Percentiles rank a stretch among this genome's conserved stretches.
Conservation (phyloP, 2,113 vertebrate genomes). For the Sceloporus undulatus region DNA sequence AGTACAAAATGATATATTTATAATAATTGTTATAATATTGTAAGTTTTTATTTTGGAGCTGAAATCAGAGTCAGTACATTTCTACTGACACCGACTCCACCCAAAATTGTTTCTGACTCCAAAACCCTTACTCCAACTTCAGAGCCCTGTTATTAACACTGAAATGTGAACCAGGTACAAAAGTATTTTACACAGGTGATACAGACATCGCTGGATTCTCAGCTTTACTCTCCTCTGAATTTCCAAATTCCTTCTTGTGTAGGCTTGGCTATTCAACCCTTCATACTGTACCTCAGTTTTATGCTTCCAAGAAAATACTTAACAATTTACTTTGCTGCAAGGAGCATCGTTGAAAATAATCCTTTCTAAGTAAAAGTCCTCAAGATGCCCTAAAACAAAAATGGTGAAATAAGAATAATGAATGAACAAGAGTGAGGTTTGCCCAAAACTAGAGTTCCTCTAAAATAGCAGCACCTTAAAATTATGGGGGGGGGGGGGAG, state of each 20-base stretch:
- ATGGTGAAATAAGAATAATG: background rate
- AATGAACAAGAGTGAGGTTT: background rate
- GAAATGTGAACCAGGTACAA: background rate
- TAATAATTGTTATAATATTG: too few species aligned
- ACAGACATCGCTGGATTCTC: background rate
- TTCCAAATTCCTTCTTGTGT: background rate
- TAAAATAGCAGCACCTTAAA: background rate
- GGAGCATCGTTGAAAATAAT: background rate
- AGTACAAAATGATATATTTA: too few species aligned
- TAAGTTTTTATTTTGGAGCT: too few species aligned
- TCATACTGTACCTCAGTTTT: background rate
- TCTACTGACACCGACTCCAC: too few species aligned
- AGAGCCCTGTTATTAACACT: too few species aligned
- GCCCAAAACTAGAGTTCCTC: background rate
- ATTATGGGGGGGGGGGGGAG: too few species aligned
- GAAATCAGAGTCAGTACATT: too few species aligned
- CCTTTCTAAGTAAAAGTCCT: background rate
- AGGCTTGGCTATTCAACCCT: background rate
- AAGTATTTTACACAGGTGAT: background rate
- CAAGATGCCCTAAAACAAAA: background rate
- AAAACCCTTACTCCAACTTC: too few species aligned
- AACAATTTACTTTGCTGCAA: background rate
- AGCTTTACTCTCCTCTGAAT: background rate
- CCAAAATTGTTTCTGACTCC: too few species aligned
- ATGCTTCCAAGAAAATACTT: background rate